Evolutionary conservation across 2,113 vertebrate genomes (phyloP).

Genomic region (Genyomyrus donnyi): DNA sequence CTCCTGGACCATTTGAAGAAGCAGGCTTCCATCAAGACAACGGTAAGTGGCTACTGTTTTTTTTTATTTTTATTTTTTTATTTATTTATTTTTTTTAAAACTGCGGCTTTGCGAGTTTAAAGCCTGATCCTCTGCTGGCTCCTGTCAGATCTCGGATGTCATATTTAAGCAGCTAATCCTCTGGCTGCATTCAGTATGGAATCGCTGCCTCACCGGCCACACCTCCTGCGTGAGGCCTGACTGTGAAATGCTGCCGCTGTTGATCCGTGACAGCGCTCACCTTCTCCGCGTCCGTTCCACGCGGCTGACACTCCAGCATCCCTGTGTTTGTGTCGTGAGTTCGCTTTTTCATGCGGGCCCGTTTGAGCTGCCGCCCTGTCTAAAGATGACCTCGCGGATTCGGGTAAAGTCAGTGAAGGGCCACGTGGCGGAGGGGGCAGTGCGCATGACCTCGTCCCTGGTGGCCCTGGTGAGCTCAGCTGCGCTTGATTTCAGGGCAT

Average conservation of each 20-base stretch:
- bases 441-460: not conserved
- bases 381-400: not conserved
- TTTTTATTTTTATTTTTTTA: no score
- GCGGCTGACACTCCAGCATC: not conserved
- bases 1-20: slow-evolving; percentile 80
- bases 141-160: not conserved
- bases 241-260: not conserved
- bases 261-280: not conserved
- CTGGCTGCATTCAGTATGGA: not conserved
- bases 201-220: not conserved
- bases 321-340: not conserved
- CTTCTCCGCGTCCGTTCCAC: not conserved
- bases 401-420: not conserved
- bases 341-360: not conserved
- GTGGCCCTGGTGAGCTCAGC: slow-evolving; percentile 44
- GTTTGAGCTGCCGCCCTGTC: not conserved
- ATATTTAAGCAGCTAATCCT: not conserved
- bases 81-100: not conserved
- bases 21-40: slow-evolving; percentile 76
- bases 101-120: not conserved
- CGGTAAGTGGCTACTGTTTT: slow-evolving; percentile 59
- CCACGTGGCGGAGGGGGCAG: slow-evolving; percentile 10
- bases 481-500: slow-evolving; percentile 59
- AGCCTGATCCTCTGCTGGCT: not conserved
- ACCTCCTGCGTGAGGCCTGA: not conserved